Conservation (phyloP, 2,113 vertebrate genomes). For the Abramis brama region DNA sequence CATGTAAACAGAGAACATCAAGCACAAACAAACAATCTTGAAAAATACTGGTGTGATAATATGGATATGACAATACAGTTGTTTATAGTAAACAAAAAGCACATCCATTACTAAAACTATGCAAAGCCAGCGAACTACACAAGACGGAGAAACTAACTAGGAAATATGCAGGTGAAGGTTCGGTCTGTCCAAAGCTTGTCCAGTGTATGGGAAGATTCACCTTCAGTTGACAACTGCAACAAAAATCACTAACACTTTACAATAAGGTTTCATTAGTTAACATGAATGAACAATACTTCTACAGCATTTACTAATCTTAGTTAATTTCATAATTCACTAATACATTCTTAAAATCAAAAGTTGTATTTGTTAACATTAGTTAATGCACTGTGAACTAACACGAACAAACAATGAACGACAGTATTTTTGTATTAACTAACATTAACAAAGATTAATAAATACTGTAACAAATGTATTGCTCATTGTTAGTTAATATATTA, state of each 20-base stretch:
- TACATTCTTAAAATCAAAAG: no score
- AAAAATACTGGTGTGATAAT: constrained; percentile 49
- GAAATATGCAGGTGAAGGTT: background rate
- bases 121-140: constrained; percentile 18
- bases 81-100: constrained; percentile 15
- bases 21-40: constrained; percentile 37
- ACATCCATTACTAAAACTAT: constrained; percentile 32
- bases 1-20: constrained; percentile 26
- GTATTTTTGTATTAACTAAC: no score
- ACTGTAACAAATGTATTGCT: no score
- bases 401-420: no score
- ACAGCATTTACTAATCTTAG: no score
- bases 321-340: no score
- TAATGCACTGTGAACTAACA: no score
- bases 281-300: no score
- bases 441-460: no score
- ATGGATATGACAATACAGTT: constrained; percentile 1
- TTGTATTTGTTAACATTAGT: no score
- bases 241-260: background rate
- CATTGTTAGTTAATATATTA: no score
- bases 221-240: background rate
- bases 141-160: background rate
- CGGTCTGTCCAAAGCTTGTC: background rate
- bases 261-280: no score
- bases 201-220: background rate